Evolutionary conservation across 2,113 vertebrate genomes (phyloP).

Genomic region (Dinomys branickii): DNA sequence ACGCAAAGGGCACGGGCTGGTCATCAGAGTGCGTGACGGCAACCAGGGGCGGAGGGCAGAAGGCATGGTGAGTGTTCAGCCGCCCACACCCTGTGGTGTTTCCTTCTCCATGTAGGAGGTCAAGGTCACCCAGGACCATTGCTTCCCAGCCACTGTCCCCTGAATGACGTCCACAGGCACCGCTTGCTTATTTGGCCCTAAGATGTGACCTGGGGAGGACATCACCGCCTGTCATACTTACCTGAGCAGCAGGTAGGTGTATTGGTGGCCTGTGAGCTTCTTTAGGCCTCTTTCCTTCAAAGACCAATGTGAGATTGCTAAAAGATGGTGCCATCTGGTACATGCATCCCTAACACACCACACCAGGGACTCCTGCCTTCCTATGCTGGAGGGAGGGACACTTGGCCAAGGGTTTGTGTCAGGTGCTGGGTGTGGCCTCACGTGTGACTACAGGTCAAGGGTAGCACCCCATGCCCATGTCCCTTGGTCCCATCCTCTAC

Average conservation of each 20-base stretch:
- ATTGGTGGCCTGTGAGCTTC: neutral
- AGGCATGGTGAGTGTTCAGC: neutral
- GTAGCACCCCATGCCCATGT: fast-evolving
- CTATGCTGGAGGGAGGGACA: neutral
- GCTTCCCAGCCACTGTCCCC: neutral
- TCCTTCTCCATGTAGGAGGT: no score
- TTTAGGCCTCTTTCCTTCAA: neutral
- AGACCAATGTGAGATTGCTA: neutral
- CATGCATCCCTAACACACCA: fast-evolving
- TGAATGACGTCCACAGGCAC: neutral
- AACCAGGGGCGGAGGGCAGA: neutral
- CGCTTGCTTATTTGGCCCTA: neutral
- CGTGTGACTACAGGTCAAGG: neutral
- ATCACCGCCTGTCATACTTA: fast-evolving
- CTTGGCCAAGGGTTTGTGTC: fast-evolving
- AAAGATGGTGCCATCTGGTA: neutral
- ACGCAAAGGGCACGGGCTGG: fast-evolving
- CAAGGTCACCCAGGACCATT: no score
- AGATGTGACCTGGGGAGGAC: neutral
- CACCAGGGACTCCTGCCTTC: neutral
- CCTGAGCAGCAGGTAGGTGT: fast-evolving
- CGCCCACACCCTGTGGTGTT: neutral
- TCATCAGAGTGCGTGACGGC: no score
- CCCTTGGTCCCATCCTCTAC: neutral
- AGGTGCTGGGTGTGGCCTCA: neutral